A percentile compares a stretch with the other conserved stretches of the same genome.
These are phyloP conservation scores for Tetramorium alpestre DNA, from an alignment of 1,140 invertebrate genomes.

Conservation along the genomic window DNA sequence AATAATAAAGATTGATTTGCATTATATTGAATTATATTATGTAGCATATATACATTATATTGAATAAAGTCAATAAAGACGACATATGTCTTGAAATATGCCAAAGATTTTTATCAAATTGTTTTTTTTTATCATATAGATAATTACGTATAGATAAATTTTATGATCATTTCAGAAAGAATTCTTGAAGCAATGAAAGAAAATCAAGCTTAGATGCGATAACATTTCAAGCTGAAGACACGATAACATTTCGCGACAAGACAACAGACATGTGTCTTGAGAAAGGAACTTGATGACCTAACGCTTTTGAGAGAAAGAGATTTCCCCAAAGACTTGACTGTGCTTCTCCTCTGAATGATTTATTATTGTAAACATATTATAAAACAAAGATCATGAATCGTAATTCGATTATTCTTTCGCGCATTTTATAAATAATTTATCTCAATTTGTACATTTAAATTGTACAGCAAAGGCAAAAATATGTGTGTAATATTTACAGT, in stretches of 20 bases:
- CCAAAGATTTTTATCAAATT: neutral
- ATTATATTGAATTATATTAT: neutral
- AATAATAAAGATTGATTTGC: conserved; percentile 13
- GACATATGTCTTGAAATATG: neutral
- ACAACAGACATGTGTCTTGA: neutral
- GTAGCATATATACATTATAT: no score
- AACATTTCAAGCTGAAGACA: neutral
- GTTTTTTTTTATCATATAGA: neutral
- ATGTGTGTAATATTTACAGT: neutral
- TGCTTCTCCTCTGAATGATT: neutral
- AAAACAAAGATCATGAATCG: neutral
- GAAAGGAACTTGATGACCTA: neutral
- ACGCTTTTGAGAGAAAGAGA: neutral
- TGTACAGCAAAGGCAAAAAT: no score
- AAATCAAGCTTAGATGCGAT: neutral
- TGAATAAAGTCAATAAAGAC: neutral
- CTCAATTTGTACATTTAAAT: neutral
- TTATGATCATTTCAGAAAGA: neutral
- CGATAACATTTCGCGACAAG: neutral
- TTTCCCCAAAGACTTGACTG: conserved; percentile 14
- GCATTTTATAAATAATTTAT: neutral
- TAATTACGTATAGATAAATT: conserved; percentile 4
- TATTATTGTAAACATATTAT: conserved; percentile 10
- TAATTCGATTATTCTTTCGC: neutral
- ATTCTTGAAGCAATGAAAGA: neutral